Base-by-base conservation (phyloP, 1,140 invertebrate genomes). In the Eueides isabella region DNA sequence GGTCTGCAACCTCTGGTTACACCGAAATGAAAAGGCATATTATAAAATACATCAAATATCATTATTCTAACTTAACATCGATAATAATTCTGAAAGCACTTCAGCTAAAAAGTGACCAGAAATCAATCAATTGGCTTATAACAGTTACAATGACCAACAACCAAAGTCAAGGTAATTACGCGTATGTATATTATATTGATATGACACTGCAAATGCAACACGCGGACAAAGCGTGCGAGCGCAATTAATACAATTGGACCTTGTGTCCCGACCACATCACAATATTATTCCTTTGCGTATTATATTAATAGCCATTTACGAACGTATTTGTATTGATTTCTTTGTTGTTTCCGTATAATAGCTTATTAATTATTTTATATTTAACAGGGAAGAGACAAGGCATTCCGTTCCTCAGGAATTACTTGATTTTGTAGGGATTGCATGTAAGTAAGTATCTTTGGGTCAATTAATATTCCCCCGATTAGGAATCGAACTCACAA, bases 181-280 rank as follows among this genome's bases (percentile, higher is more conserved):
- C 48, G 11, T 23, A 55, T 55, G 11, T 23, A 55, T 55, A 55
- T 11, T 55, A 44, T 35, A 69, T 69, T 23, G 48, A 55, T 55
- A 55, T 55, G 48, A 55, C 48, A 55, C 3, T 68, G 30, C 65
- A 67, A 33, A 48, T 31, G 19, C 5, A 69, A 29, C 76, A 80
- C 63, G 69, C 73, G 65, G 63, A 75, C 70, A 61, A 67, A 44
- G 55, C 72, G 73, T 78, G 67, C 38, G 33, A 30, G 30, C 29
- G 75, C 78, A 84, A 82, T 84, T 84, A 75, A 82, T 82, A 80
- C 72, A 77, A 82, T 77, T 82, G 76, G 61, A 78, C 77, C 75
- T 80, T 82, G 82, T 61, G 62, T 68, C 31, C 44, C 65, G 72
- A 79, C 81, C 77, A 62, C 74, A 73, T n/a, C 74, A 26, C 67